phyloP scores from a whole-genome alignment of 2,797 vertebrate species.

The Pseudochaenichthys georgianus region DNA sequence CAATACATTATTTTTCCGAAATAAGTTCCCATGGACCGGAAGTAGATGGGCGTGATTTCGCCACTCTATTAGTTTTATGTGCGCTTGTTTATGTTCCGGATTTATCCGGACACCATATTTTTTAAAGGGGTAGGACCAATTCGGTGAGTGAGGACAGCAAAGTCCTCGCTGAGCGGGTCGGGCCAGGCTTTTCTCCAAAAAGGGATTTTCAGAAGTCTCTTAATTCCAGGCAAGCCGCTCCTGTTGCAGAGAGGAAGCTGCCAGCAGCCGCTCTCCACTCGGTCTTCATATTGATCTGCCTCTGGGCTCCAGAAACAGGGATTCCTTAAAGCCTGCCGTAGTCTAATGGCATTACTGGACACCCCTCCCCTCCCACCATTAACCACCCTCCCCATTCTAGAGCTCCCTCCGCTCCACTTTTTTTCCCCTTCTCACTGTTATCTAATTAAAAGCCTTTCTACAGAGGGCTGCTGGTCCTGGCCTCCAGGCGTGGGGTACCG shows the following conservation, averaged over 20 bases:
- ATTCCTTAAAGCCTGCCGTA: constrained; percentile 69
- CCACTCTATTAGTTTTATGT: background rate
- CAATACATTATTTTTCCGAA: too few relatives aligned
- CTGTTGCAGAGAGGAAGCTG: constrained; percentile 58
- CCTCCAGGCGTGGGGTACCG: constrained; percentile 45
- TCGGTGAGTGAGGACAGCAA: constrained; percentile 11
- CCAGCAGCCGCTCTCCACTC: constrained; percentile 58
- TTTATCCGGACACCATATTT: constrained; percentile 22
- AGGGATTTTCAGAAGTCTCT: constrained; percentile 65
- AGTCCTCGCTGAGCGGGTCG: constrained; percentile 17
- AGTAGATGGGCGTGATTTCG: too few relatives aligned
- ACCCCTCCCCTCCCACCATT: constrained; percentile 16
- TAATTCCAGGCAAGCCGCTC: constrained; percentile 59
- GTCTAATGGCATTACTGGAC: constrained; percentile 69
- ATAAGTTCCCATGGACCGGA: too few relatives aligned
- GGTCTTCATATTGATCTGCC: constrained; percentile 65
- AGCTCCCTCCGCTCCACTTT: constrained; percentile 56
- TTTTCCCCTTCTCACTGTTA: constrained; percentile 58
- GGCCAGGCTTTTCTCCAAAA: constrained; percentile 45
- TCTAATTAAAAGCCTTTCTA: constrained; percentile 76
- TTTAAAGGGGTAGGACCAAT: background rate
- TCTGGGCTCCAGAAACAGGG: constrained; percentile 60
- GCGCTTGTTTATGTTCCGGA: constrained; percentile 1
- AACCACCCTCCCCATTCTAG: constrained; percentile 38
- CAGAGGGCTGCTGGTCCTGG: constrained; percentile 49